These are phyloP conservation scores for Eustalomyia histrio DNA, from an alignment of 2,888 invertebrate species.

Conservation along the genomic window DNA sequence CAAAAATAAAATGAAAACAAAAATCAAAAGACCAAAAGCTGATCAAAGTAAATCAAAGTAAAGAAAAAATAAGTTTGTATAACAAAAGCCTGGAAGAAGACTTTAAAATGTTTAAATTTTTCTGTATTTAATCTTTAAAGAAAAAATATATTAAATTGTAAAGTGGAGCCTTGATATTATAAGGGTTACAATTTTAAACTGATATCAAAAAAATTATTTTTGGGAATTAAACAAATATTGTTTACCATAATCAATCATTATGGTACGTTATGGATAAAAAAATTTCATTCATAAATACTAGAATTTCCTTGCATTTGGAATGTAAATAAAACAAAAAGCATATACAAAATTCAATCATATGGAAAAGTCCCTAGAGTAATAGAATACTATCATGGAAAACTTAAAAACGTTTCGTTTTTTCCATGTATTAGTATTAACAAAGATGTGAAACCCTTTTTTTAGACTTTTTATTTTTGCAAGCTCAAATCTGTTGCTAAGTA, in stretches of 20 bases:
- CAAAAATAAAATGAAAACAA: slow-evolving; percentile 26
- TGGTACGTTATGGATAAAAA: slow-evolving; percentile 43
- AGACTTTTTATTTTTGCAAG: slow-evolving; percentile 10
- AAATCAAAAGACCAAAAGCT: slow-evolving; percentile 51
- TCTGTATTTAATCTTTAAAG: slow-evolving; percentile 5
- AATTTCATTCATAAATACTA: slow-evolving; percentile 8
- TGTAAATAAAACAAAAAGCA: slow-evolving; percentile 38
- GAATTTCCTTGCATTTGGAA: slow-evolving; percentile 47
- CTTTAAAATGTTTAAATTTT: slow-evolving; percentile 31
- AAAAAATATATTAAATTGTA: background rate
- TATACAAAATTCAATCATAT: slow-evolving; percentile 32
- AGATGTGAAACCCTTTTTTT: slow-evolving; percentile 60
- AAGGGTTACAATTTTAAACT: slow-evolving; percentile 48
- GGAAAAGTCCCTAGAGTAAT: slow-evolving; percentile 56
- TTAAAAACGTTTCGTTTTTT: slow-evolving; percentile 28
- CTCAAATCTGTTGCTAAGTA: slow-evolving; percentile 59
- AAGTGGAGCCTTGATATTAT: slow-evolving; percentile 4
- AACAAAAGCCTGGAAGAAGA: slow-evolving; percentile 49
- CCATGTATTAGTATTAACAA: background rate
- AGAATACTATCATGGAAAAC: slow-evolving; percentile 33
- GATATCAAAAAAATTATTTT: slow-evolving; percentile 29
- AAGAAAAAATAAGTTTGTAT: too few relatives aligned
- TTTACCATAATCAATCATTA: slow-evolving; percentile 64
- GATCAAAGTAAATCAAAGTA: slow-evolving; percentile 54
- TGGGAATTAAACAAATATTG: slow-evolving; percentile 59